Evolutionary conservation across 1,140 invertebrate species (phyloP), one percentile per base, ranked within the genome.

Genomic region (fruit fly (Drosophila melanogaster)): DNA sequence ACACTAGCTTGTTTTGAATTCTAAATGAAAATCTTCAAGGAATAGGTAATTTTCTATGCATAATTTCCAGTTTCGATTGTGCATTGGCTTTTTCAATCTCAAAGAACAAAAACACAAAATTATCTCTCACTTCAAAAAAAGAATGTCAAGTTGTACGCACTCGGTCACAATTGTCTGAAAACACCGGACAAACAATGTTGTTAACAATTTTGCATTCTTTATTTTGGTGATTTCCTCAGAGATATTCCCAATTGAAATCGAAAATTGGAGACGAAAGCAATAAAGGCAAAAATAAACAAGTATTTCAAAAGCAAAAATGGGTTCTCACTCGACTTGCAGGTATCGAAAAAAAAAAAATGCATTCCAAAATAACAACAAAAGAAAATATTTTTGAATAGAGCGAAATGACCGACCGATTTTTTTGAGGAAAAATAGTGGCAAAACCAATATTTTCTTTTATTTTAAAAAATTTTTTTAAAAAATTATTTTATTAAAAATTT

Each of bases 161-260:
- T 77, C 10, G 22, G 22, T 44, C 37, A n/a, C 44, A 55, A 57
- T 26, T 54, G 30, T 24, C 40, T 51, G 35, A 15, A 35, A 54
- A 44, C 24, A 54, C 11, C 51, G 35, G 33, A 10, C 14, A 38
- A 57, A 69, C 61, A 60, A 62, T 62, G 51, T 71, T 70, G 64
- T 72, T 59, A 47, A 78, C 57, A 72, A 60, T 65, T 59, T 57
- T 30, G 4, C 37, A 64, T 59, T 57, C 51, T 70, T 57, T 43
- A 57, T 59, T 35, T 60, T 14, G 24, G 49, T 66, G 35, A 22
- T 55, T 69, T 77, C 41, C n/a, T 35, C 37, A 11, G 40, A 56
- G 37, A 54, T 41, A 35, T 56, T 69, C 17, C 17, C 17, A 51
- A 53, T 77, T 61, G 44, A 61, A 57, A 22, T 35, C 30, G 40